Percentiles rank a stretch among this genome's conserved stretches.
These are phyloP conservation scores for Prenolepis imparis DNA, from an alignment of 2,888 invertebrate genomes.

Conservation along the genomic window DNA sequence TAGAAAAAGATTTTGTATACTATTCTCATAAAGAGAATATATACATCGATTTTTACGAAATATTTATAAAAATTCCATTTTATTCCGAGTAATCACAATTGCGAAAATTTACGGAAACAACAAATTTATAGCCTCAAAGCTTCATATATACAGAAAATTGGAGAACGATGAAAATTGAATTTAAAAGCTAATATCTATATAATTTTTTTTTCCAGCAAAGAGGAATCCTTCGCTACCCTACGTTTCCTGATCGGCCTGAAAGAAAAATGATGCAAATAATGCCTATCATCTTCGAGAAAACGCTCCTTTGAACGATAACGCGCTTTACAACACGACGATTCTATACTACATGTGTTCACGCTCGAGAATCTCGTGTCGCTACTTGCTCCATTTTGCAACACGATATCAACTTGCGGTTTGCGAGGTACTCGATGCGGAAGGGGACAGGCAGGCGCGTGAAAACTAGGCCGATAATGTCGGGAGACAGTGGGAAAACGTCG, in stretches of 20 bases:
- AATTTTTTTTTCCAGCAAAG: background rate
- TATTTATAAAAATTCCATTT: background rate
- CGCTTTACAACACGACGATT: slow-evolving; percentile 20
- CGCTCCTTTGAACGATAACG: slow-evolving; percentile 41
- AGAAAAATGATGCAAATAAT: slow-evolving; percentile 21
- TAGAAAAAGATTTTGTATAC: background rate
- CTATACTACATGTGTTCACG: slow-evolving; percentile 25
- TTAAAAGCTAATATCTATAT: background rate
- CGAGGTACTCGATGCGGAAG: slow-evolving; percentile 47
- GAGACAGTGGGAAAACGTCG: slow-evolving; percentile 25
- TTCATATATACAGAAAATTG: background rate
- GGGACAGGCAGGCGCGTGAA: slow-evolving; percentile 30
- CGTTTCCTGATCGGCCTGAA: background rate
- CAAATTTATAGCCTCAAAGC: background rate
- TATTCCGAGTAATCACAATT: background rate
- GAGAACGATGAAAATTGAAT: background rate
- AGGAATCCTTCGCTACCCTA: background rate
- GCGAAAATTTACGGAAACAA: background rate
- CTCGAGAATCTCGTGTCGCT: slow-evolving; percentile 51
- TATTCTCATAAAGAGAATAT: background rate
- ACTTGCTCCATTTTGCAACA: slow-evolving; percentile 50
- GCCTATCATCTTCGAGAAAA: slow-evolving; percentile 17
- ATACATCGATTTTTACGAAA: background rate
- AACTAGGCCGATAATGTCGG: slow-evolving; percentile 50
- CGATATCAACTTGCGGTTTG: slow-evolving; percentile 47